Conservation (phyloP, 2,113 vertebrate genomes). For the Columba livia region DNA sequence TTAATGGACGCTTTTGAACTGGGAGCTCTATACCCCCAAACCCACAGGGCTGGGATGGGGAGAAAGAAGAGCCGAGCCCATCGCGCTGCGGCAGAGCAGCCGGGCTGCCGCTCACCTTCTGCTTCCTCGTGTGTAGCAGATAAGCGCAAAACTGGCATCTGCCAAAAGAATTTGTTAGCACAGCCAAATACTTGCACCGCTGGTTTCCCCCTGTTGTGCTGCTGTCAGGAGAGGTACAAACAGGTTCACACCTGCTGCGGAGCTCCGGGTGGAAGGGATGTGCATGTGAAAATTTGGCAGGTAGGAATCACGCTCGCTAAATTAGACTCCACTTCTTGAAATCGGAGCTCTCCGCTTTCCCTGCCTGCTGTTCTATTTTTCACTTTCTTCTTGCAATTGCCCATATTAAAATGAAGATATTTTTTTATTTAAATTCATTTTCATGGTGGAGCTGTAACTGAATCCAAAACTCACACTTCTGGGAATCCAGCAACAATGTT, state of each 20-base stretch:
- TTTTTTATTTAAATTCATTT: neutral
- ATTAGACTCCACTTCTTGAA: neutral
- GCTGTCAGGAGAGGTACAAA: constrained; percentile 6
- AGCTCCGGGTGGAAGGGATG: neutral
- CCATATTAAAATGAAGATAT: neutral
- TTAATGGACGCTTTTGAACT: accelerated
- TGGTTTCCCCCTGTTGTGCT: constrained; percentile 6
- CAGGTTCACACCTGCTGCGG: constrained; percentile 7
- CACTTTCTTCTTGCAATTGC: neutral
- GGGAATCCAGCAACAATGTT: neutral
- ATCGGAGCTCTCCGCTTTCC: neutral
- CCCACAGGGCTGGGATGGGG: accelerated
- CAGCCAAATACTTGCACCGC: neutral
- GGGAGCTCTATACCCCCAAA: neutral
- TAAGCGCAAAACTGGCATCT: neutral
- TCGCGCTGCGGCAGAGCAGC: neutral
- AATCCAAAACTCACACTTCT: neutral
- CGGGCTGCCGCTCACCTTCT: constrained; percentile 7
- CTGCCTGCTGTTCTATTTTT: constrained; percentile 3
- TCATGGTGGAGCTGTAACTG: neutral
- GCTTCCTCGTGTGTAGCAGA: neutral
- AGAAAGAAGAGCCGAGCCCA: neutral
- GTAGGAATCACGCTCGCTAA: neutral
- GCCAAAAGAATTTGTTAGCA: constrained; percentile 37
- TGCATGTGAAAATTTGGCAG: constrained; percentile 14